A percentile compares a stretch with the other conserved stretches of the same genome.
phyloP scores from a whole-genome alignment of 35 echinoderm and acorn worm species.

The Chiridota heheva region DNA sequence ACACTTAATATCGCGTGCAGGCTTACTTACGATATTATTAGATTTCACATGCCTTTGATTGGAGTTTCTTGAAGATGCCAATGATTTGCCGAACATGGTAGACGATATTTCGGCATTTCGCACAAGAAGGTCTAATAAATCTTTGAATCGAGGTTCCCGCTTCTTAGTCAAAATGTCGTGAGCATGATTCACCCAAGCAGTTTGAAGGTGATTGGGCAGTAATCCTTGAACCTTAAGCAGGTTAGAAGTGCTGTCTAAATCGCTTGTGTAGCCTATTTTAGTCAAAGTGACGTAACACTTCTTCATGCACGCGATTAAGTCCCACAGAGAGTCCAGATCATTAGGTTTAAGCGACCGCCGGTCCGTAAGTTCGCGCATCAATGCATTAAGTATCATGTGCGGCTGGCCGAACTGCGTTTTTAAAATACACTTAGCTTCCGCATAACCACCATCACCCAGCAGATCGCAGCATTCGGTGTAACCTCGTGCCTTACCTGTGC shows the following conservation, averaged over 20 bases:
- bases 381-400: constrained; percentile 53
- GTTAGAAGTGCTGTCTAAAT: constrained; percentile 46
- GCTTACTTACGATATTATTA: constrained; percentile 28
- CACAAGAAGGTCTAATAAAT: neutral
- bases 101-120: constrained; percentile 26
- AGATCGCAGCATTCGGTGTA: constrained; percentile 4
- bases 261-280: constrained; percentile 42
- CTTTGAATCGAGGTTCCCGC: constrained; percentile 15
- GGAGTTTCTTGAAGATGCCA: constrained; percentile 22
- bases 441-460: constrained; percentile 33
- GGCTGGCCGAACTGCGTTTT: constrained; percentile 42
- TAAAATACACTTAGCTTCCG: constrained; percentile 35
- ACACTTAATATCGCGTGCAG: constrained; percentile 20
- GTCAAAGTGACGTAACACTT: constrained; percentile 41
- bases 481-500: constrained; percentile 26
- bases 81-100: constrained; percentile 39
- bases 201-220: constrained; percentile 15
- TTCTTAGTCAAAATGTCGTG: constrained; percentile 16
- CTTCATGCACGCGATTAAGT: constrained; percentile 52
- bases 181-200: constrained; percentile 18
- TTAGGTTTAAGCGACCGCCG: constrained; percentile 16
- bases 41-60: constrained; percentile 13
- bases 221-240: constrained; percentile 34
- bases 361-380: constrained; percentile 33
- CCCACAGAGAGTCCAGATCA: constrained; percentile 44